Percentiles rank a stretch among this genome's conserved stretches.
Evolutionary conservation across 1,140 invertebrate genomes (phyloP).

Genomic region (Tetragnatha versicolor): DNA sequence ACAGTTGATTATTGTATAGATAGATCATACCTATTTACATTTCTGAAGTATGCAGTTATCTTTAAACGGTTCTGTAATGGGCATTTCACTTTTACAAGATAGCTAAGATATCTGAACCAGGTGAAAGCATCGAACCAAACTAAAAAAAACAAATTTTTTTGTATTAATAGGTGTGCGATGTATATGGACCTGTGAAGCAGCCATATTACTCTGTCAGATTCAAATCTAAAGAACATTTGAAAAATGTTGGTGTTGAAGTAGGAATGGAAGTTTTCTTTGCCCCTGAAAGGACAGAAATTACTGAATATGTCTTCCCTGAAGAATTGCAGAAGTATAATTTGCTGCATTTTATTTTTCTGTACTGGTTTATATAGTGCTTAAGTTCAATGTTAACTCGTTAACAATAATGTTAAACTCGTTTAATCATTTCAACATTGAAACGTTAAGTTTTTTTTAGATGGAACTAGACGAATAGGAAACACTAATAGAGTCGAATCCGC

Average conservation of each 20-base stretch:
- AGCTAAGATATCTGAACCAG: too few relatives aligned
- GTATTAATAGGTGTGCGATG: constrained; percentile 78
- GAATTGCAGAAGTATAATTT: constrained; percentile 69
- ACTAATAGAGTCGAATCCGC: background rate
- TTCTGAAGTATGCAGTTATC: too few relatives aligned
- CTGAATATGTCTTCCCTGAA: constrained; percentile 75
- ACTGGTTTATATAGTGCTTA: background rate
- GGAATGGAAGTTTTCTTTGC: constrained; percentile 81
- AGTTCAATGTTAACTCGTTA: background rate
- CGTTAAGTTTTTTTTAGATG: background rate
- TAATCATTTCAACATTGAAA: background rate
- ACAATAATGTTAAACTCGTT: background rate
- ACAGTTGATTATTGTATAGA: too few relatives aligned
- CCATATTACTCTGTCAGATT: constrained; percentile 85
- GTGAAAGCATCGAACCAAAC: too few relatives aligned
- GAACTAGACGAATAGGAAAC: background rate
- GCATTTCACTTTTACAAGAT: too few relatives aligned
- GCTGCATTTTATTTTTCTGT: constrained; percentile 10
- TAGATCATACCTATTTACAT: too few relatives aligned
- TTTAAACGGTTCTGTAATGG: too few relatives aligned
- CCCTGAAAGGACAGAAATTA: constrained; percentile 73
- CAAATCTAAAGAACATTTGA: constrained; percentile 78
- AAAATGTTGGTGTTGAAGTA: constrained; percentile 70
- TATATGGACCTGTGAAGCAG: constrained; percentile 80
- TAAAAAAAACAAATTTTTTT: too few relatives aligned